phyloP scores from a whole-genome alignment of 2,113 vertebrate species.

The Pao palembangensis region DNA sequence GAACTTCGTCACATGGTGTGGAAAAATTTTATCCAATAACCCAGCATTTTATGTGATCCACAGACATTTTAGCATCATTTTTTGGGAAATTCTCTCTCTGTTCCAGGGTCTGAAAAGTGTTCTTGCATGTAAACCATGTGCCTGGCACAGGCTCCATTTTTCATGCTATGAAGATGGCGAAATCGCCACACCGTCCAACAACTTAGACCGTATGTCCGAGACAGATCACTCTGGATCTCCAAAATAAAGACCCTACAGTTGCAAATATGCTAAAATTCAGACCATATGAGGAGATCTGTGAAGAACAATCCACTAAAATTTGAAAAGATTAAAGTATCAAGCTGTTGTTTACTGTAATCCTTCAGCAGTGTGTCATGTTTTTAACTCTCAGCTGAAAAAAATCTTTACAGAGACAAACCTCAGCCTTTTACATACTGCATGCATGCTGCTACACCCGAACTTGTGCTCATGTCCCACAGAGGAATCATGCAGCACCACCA shows the following conservation, averaged over 20 bases:
- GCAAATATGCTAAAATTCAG: background rate
- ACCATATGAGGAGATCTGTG: conserved; percentile 43
- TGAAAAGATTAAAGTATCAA: conserved; percentile 41
- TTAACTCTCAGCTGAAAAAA: conserved; percentile 4
- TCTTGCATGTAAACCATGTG: too few species aligned
- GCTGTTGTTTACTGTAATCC: conserved; percentile 4
- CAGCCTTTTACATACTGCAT: conserved; percentile 13
- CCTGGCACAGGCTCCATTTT: too few species aligned
- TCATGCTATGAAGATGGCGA: too few species aligned
- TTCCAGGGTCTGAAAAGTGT: too few species aligned
- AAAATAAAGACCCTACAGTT: too few species aligned
- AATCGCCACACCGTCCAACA: too few species aligned
- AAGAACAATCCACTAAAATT: conserved; percentile 43
- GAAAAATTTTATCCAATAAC: too few species aligned
- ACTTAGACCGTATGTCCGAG: too few species aligned
- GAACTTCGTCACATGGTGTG: conserved; percentile 27
- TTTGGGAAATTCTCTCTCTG: too few species aligned
- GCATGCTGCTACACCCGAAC: background rate
- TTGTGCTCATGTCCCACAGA: background rate
- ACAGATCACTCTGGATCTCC: too few species aligned
- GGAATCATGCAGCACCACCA: background rate
- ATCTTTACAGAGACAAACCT: background rate
- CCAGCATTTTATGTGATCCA: too few species aligned
- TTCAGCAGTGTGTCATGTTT: conserved; percentile 13
- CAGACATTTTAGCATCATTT: too few species aligned